Percentiles rank a stretch among this genome's conserved stretches.
phyloP scores from a whole-genome alignment of 2,113 vertebrate species.

The Crotophaga sulcirostris region DNA sequence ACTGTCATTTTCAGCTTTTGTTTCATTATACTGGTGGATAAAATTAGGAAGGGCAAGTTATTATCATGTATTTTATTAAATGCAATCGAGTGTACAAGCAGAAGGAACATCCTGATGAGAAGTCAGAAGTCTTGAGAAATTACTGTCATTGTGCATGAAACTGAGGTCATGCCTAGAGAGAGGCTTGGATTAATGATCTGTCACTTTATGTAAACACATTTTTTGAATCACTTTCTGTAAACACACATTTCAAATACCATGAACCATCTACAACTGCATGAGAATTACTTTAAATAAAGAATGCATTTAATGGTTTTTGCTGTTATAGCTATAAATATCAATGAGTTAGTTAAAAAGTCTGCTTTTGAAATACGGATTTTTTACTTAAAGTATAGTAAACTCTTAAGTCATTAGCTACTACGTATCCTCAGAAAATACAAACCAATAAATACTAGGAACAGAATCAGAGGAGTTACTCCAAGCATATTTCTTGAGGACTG shows the following conservation, averaged over 20 bases:
- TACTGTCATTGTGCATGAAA: conserved; percentile 15
- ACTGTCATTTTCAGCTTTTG: background rate
- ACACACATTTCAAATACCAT: conserved; percentile 27
- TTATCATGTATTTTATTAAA: conserved; percentile 16
- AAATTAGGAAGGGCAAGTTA: conserved; percentile 4
- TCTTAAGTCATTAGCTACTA: background rate
- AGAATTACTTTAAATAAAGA: conserved; percentile 36
- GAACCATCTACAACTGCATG: background rate
- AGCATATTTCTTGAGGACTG: background rate
- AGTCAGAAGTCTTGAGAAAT: conserved; percentile 57
- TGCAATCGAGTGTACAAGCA: conserved; percentile 25
- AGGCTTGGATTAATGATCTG: conserved; percentile 60
- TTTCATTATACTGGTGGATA: background rate
- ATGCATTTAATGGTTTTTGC: background rate
- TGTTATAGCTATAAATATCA: conserved; percentile 8
- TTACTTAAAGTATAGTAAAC: background rate
- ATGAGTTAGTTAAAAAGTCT: background rate
- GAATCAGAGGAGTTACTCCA: background rate
- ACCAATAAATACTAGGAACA: background rate
- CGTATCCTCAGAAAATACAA: background rate
- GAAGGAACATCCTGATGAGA: conserved; percentile 11
- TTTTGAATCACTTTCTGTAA: conserved; percentile 52
- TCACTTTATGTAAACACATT: conserved; percentile 52
- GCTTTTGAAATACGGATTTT: background rate
- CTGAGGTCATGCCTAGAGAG: background rate